A percentile compares a stretch with the other conserved stretches of the same genome.
phyloP scores from a whole-genome alignment of 2,888 invertebrate genomes.

The Drosophila dives region DNA sequence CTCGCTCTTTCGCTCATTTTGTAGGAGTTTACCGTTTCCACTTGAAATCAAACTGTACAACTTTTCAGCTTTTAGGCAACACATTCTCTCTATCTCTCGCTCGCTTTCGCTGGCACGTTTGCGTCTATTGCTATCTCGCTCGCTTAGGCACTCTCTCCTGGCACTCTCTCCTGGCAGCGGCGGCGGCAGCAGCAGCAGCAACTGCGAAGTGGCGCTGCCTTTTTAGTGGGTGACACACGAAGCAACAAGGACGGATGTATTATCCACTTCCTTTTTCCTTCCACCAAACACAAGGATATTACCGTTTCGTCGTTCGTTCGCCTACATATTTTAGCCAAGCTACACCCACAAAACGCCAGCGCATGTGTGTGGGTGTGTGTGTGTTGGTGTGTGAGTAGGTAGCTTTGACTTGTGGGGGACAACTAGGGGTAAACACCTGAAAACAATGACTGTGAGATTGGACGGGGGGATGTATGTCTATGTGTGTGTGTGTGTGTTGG shows the following conservation, averaged over 20 bases:
- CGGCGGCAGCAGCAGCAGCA: conserved; percentile 17
- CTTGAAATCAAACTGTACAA: conserved; percentile 54
- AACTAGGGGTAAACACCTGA: conserved; percentile 51
- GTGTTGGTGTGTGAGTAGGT: conserved; percentile 21
- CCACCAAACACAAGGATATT: conserved; percentile 86
- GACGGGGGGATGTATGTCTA: neutral
- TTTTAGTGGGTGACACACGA: conserved; percentile 85
- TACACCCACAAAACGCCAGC: conserved; percentile 34
- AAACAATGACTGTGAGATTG: conserved; percentile 55
- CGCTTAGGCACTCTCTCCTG: conserved; percentile 44
- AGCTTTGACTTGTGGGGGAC: conserved; percentile 7
- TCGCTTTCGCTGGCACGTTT: conserved; percentile 11
- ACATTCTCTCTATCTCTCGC: conserved; percentile 24
- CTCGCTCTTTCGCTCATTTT: conserved; percentile 32
- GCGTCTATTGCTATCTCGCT: conserved; percentile 34
- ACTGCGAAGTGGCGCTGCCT: conserved; percentile 77
- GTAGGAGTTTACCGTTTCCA: conserved; percentile 83
- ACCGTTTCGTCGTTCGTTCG: conserved; percentile 85
- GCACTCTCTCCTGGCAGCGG: too few species aligned
- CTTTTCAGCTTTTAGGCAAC: conserved; percentile 35
- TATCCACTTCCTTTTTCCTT: conserved; percentile 86
- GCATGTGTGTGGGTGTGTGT: conserved; percentile 13
- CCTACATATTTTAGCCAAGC: conserved; percentile 45
- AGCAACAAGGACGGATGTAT: conserved; percentile 86
- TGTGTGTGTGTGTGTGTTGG: neutral